A percentile compares a stretch with the other conserved stretches of the same genome.
Conservation (phyloP, 2,888 invertebrate genomes). For the Chrysina gloriosa region DNA sequence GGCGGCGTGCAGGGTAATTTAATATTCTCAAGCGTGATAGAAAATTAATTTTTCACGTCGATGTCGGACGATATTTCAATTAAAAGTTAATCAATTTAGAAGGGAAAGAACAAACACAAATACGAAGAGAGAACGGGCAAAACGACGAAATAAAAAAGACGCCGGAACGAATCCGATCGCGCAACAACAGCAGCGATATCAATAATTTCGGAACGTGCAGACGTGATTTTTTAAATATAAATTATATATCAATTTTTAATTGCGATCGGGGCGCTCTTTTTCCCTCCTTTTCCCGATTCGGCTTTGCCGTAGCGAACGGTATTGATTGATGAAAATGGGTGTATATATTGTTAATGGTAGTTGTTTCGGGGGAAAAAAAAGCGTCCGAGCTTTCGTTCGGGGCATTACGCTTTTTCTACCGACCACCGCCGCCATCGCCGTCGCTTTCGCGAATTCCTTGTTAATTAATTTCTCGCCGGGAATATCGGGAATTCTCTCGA, state of each 20-base stretch:
- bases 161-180: not conserved
- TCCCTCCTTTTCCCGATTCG: not conserved
- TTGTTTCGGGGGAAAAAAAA: slow-evolving; percentile 26
- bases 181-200: slow-evolving; percentile 21
- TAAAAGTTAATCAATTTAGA: slow-evolving; percentile 24
- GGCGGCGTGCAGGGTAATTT: too few species aligned
- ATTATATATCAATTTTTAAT: slow-evolving; percentile 38
- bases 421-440: not conserved
- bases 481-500: slow-evolving; percentile 32
- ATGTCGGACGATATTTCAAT: slow-evolving; percentile 17
- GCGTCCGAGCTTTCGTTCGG: slow-evolving; percentile 23
- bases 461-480: slow-evolving; percentile 37
- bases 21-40: too few species aligned
- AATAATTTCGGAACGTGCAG: slow-evolving; percentile 32
- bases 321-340: slow-evolving; percentile 39
- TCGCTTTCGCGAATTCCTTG: slow-evolving; percentile 31
- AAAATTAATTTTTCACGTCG: slow-evolving; percentile 3
- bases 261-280: slow-evolving; percentile 30
- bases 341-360: slow-evolving; percentile 38
- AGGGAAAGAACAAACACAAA: slow-evolving; percentile 1
- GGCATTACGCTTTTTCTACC: slow-evolving; percentile 21
- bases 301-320: slow-evolving; percentile 4
- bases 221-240: slow-evolving; percentile 38
- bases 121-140: not conserved
- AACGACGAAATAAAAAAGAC: not conserved